Evolutionary conservation across 2,888 invertebrate genomes (phyloP), one percentile per base, ranked within the genome.

Genomic region (Ligdia adustata): DNA sequence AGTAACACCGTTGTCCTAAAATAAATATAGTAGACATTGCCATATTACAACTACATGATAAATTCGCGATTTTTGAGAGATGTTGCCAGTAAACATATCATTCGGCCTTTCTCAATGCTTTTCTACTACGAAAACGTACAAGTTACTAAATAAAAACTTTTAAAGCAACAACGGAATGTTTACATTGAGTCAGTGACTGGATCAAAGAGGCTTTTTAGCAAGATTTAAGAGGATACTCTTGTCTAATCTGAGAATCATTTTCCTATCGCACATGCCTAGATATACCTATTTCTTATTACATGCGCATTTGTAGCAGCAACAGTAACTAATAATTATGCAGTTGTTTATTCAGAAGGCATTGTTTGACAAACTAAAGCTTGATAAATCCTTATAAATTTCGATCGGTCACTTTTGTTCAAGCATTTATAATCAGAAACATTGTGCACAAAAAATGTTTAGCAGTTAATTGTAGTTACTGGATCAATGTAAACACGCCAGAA

Each of bases 31-130:
- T 57, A 68, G 7, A 75, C 80, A 79, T 81, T 82, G 80, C 78
- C 73, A 72, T 72, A 78, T 78, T 75, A 79, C 77, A 84, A 75
- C 81, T 85, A 86, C 82, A 78, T 77, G 76, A 81, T 83, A 82
- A 85, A 82, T 82, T 85, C 85, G 87, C 83, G 77, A 79, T 74
- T 68, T 35, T 79, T 74, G 74, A 80, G 87, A 88, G 82, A 81
- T 83, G 82, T 81, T 84, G 89, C 89, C 89, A 74, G 78, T 82
- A 87, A 89, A 90, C 89, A 90, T 90, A 90, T 90, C 71, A 72
- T 80, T 88, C 83, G 89, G 89, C 89, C 69, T 70, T 86, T 88
- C 87, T 88, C 88, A 82, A 72, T 72, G 6, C 66, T 27, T 76
- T 78, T 63, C 60, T 57, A 72, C 69, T 57, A 72, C 69, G 62